Base-by-base conservation (phyloP, 2,797 vertebrate genomes). In the Chelidonichthys spinosus region DNA sequence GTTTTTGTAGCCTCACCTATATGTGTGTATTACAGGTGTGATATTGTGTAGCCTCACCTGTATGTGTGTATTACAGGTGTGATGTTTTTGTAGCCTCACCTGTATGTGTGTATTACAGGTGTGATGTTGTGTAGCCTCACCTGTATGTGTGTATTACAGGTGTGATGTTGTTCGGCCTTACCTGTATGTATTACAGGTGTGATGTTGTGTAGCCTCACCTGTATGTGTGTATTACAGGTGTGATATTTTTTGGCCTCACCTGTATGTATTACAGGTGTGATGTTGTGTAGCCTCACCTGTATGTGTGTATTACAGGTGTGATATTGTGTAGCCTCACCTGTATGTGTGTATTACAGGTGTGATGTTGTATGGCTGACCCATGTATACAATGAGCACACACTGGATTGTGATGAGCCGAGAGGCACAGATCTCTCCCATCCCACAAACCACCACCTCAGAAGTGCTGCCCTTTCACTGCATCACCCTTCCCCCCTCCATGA, bases 381-480 rank as follows among this genome's bases (percentile, higher is more conserved):
- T 25, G 25, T 25, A 2, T 25, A 25, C 25, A 2, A 25, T 25
- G 25, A 25, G 25, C 25, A 25, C 25, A 25, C 25, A 25, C 25
- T 25, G 25, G 25, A 25, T 25, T 25, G 25, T 94, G 89, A 88
- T 66, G 61, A 90, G 90, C 90, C 70, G 85, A 88, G 92, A 90
- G 87, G 81, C 83, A 69, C 76, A 56, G 89, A 90, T 92, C 89
- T 76, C 81, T 42, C 79, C 77, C 76, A 25, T 56, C 76, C 77
- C 62, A 77, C 70, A 44, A 52, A 82, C 73, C 74, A 64, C 61
- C 82, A 75, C 85, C 86, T 84, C 82, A 91, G 91, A 93, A 93
- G 87, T 93, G 90, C 93, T 94, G 91, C 88, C 90, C 91, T 94
- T 90, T 92, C 91, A 91, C 78, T 89, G 85, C 89, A 79, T 74